phyloP scores from a whole-genome alignment of 2,113 vertebrate species.

The Oncorhynchus mykiss region DNA sequence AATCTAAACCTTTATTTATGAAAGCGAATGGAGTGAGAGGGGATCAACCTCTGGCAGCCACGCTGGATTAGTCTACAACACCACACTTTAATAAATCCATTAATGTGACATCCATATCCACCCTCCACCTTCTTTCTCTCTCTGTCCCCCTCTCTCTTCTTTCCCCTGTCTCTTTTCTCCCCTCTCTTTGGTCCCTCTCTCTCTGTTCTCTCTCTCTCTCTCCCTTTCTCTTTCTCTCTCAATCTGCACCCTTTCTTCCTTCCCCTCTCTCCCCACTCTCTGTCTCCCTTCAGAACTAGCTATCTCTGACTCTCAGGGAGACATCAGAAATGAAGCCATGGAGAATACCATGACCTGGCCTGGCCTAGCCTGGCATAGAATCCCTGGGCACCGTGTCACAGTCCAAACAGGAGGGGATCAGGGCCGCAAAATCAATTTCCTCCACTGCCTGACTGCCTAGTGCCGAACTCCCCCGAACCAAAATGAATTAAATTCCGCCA shows the following conservation, averaged over 20 bases:
- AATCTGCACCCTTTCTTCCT: neutral
- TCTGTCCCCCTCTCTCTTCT: neutral
- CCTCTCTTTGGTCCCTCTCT: neutral
- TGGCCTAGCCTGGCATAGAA: conserved; percentile 11
- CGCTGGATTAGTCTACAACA: conserved; percentile 20
- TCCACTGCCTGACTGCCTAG: conserved; percentile 48
- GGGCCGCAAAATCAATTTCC: conserved; percentile 70
- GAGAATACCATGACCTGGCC: neutral
- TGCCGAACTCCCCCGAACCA: conserved; percentile 34
- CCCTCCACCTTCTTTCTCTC: conserved; percentile 15
- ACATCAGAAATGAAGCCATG: conserved; percentile 28
- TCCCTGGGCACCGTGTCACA: conserved; percentile 8
- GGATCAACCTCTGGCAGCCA: conserved; percentile 24
- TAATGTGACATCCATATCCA: conserved; percentile 27
- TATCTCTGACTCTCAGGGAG: neutral
- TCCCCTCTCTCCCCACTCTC: too few relatives aligned
- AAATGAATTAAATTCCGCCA: conserved; percentile 58
- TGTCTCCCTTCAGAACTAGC: neutral
- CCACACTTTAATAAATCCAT: conserved; percentile 26
- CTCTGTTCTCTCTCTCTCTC: neutral
- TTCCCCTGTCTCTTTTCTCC: neutral
- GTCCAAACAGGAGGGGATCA: conserved; percentile 41
- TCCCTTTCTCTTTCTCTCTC: neutral
- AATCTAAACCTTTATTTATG: too few relatives aligned
- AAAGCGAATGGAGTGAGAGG: neutral